Conservation (phyloP, 2,113 vertebrate species). For the Tragelaphus scriptus region DNA sequence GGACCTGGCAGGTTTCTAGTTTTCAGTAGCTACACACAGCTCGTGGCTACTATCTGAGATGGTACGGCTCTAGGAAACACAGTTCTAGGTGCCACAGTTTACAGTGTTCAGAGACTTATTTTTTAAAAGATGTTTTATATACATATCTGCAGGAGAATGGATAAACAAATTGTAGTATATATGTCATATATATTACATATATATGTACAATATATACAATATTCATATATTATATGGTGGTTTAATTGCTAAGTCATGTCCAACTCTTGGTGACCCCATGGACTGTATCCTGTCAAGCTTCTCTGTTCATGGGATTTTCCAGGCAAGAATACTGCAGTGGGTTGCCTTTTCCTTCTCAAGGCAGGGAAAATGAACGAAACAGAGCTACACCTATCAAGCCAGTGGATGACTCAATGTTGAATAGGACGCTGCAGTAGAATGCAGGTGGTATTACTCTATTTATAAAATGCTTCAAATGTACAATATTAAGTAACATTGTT, state of each 20-base stretch:
- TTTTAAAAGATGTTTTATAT: background rate
- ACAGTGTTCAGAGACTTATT: background rate
- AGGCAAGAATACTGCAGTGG: background rate
- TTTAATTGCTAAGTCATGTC: accelerated
- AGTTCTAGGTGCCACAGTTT: background rate
- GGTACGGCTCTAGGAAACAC: background rate
- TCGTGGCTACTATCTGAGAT: background rate
- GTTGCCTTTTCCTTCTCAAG: background rate
- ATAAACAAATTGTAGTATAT: background rate
- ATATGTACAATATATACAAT: background rate
- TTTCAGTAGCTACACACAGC: background rate
- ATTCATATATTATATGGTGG: background rate
- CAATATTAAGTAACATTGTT: background rate
- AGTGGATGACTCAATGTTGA: background rate
- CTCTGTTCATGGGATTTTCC: background rate
- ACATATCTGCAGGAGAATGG: background rate
- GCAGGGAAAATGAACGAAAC: background rate
- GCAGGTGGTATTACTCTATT: background rate
- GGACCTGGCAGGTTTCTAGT: background rate
- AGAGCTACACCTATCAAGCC: background rate
- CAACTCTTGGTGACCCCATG: background rate
- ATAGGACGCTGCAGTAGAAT: background rate
- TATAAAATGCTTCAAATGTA: background rate
- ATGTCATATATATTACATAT: background rate
- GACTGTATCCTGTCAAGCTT: background rate